These are phyloP conservation scores for Heteropelma amictum DNA, from an alignment of 2,888 invertebrate species.

Conservation along the genomic window DNA sequence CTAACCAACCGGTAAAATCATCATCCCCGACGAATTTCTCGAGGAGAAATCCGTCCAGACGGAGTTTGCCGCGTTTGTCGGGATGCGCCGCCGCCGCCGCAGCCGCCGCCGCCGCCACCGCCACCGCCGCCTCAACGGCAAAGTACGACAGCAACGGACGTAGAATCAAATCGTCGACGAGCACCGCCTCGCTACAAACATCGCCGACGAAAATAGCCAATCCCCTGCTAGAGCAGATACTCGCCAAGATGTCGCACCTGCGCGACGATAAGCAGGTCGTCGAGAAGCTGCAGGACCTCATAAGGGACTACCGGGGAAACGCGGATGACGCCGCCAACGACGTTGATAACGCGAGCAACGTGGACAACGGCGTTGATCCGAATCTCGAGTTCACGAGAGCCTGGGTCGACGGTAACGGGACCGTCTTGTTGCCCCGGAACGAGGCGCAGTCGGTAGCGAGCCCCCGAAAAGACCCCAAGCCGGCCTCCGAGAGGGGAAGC, in stretches of 20 bases:
- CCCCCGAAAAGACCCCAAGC: slow-evolving; percentile 80
- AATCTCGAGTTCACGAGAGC: slow-evolving; percentile 85
- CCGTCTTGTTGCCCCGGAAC: slow-evolving; percentile 78
- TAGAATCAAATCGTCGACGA: slow-evolving; percentile 75
- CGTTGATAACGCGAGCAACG: slow-evolving; percentile 50
- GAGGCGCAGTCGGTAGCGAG: slow-evolving; percentile 75
- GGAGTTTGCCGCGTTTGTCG: slow-evolving; percentile 67
- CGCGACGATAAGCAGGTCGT: slow-evolving; percentile 87
- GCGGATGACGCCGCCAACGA: slow-evolving; percentile 46
- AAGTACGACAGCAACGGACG: slow-evolving; percentile 79
- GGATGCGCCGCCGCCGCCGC: slow-evolving; percentile 78
- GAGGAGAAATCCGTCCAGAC: slow-evolving; percentile 76
- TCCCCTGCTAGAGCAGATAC: slow-evolving; percentile 85
- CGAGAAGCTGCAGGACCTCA: slow-evolving; percentile 86
- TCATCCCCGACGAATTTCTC: slow-evolving; percentile 68
- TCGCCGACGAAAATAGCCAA: slow-evolving; percentile 83
- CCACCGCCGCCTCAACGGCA: slow-evolving; percentile 68
- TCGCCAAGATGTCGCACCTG: slow-evolving; percentile 85
- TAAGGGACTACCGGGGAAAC: slow-evolving; percentile 80
- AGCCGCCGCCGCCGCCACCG: slow-evolving; percentile 77
- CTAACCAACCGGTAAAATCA: slow-evolving; percentile 60
- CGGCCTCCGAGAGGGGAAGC: slow-evolving; percentile 73
- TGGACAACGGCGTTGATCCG: slow-evolving; percentile 79
- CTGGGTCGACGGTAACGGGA: slow-evolving; percentile 87
- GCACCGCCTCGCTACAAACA: slow-evolving; percentile 81